A percentile compares a stretch with the other conserved stretches of the same genome.
These are phyloP conservation scores for Neosalanx taihuensis DNA, from an alignment of 2,797 vertebrate genomes.

Conservation along the genomic window DNA sequence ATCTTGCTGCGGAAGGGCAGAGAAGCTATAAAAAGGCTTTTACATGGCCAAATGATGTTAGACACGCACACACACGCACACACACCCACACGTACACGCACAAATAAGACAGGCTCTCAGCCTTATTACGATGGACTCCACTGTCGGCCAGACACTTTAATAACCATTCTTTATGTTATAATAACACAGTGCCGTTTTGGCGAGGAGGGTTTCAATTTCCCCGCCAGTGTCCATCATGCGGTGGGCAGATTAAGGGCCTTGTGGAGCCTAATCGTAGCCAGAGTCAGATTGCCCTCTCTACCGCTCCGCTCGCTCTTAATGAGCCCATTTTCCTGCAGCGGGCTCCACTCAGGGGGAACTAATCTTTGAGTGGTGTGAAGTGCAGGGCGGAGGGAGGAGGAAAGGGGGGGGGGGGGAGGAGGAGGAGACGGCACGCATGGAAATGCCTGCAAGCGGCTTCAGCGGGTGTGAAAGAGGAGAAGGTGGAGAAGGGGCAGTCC, in stretches of 20 bases:
- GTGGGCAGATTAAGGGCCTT: conserved; percentile 71
- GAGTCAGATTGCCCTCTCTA: conserved; percentile 70
- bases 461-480: conserved; percentile 29
- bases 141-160: conserved; percentile 78
- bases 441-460: conserved; percentile 47
- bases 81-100: background rate
- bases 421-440: conserved; percentile 50
- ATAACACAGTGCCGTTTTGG: conserved; percentile 70
- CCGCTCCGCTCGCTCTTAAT: conserved; percentile 76
- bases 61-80: background rate
- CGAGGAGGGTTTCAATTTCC: conserved; percentile 76
- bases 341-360: conserved; percentile 68
- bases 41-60: conserved; percentile 50
- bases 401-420: conserved; percentile 43
- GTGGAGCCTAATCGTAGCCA: conserved; percentile 71
- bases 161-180: conserved; percentile 82
- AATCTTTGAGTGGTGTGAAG: conserved; percentile 68
- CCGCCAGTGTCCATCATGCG: conserved; percentile 68
- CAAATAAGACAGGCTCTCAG: conserved; percentile 69
- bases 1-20: conserved; percentile 43
- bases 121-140: conserved; percentile 79
- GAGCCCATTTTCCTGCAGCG: conserved; percentile 71
- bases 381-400: conserved; percentile 48
- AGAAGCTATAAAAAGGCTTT: conserved; percentile 62
- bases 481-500: background rate